Percentiles rank a stretch among this genome's conserved stretches.
phyloP scores from a whole-genome alignment of 2,113 vertebrate species.

The Tyto alba region DNA sequence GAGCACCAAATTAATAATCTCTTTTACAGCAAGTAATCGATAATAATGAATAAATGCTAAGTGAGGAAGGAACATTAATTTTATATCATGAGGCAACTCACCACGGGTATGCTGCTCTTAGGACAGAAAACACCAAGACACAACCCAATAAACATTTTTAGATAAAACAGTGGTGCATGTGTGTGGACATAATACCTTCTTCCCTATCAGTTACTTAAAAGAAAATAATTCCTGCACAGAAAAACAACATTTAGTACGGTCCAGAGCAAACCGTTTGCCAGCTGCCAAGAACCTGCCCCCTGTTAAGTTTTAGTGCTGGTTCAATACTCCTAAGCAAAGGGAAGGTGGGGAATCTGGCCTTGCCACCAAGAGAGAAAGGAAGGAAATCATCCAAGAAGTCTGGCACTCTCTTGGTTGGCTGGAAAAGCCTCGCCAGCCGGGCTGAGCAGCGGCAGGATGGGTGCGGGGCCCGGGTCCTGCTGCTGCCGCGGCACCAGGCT shows the following conservation, averaged over 20 bases:
- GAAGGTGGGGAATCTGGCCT: neutral
- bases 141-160: neutral
- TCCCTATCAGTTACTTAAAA: too few relatives aligned
- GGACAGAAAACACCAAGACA: fast-evolving
- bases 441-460: too few relatives aligned
- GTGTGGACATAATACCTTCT: fast-evolving
- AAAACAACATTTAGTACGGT: fast-evolving
- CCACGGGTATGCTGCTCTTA: neutral
- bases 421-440: neutral
- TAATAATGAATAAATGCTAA: fast-evolving
- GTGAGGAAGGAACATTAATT: neutral
- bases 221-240: neutral
- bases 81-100: fast-evolving
- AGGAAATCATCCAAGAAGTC: neutral
- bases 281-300: neutral
- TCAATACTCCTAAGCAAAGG: neutral
- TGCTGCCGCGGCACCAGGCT: too few relatives aligned
- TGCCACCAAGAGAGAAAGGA: neutral
- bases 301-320: too few relatives aligned
- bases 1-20: neutral
- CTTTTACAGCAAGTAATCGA: fast-evolving
- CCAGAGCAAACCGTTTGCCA: neutral
- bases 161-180: fast-evolving
- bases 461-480: too few relatives aligned
- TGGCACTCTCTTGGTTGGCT: neutral